Base-by-base conservation (phyloP, 2,113 vertebrate species). In the Plectropomus leopardus region DNA sequence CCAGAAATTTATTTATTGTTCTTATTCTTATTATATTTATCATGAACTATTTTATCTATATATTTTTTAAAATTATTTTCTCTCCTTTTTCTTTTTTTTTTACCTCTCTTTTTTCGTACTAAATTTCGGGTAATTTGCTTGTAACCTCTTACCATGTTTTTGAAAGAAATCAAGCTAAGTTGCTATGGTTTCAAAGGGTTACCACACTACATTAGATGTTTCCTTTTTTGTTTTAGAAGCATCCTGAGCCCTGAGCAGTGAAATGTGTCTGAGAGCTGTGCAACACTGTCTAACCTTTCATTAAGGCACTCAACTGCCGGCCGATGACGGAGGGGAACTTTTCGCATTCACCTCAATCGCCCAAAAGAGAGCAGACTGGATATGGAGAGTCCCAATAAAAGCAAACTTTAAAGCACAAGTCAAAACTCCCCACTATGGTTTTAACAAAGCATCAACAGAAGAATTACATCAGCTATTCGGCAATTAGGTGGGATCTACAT, bases 331-430 rank as follows among this genome's bases (percentile, higher is more conserved):
- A 48, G 71, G 5, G 26, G 32, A 51, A 34, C n/a, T 45, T 61
- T 61, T 74, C 51, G 32, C 58, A 28, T 77, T 77, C 19, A 65
- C 13, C 21, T 45, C 34, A 28, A 51, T 40, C 64, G 54, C 57
- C 24, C 5, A 59, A 51, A 53, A 65, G 6, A 71, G 66, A 76
- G 59, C 42, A 50, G 70, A 14, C 47, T 45, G 71, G 47, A 66
- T 32, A 23, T 16, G 44, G 9, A 58, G 34, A 1, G 15, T 63
- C 50, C 50, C 58, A 53, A 63, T 47, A 16, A 19, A 17, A 3
- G 0, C 21, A 70, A 40, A 81, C 0, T 1, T 44, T 24, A 44
- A 59, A 58, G 55, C 60, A 44, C 28, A 17, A 65, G 32, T 54
- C 65, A 24, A 14, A 61, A 15, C 40, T 78, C 36, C 48, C 5